Base-by-base conservation (phyloP, 2,888 invertebrate genomes). In the Lasioglossum vierecki region DNA sequence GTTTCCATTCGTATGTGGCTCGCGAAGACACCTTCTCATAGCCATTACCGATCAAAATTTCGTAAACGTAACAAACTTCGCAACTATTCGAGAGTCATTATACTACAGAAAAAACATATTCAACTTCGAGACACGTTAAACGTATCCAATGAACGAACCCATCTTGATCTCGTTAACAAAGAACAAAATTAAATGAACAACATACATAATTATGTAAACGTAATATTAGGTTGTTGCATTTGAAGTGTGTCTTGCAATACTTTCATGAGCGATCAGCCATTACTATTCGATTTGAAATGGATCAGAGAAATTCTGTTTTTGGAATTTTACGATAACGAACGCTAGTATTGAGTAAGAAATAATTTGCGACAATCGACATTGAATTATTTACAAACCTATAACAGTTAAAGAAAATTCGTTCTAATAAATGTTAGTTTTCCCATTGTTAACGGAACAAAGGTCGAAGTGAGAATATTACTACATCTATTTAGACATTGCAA, bases 1-100 rank as follows among this genome's bases (percentile, higher is more conserved):
- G 11, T 39, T 44, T 72, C 41, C 41, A 68, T 73, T 49, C 15
- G 39, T 79, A 79, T 68, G 84, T 79, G 79, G 76, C 72, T 41
- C 41, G 49, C 74, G 53, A 84, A 41, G 57, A 6, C 22, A 60
- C 15, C 63, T 35, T 26, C 4, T 26, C 68, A 4, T 77, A 82
- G 73, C n/a, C 30, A 9, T 57, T 77, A 39, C 60, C 41, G 53
- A 83, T 53, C 30, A 70, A 83, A 83, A 60, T 22, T 41, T 39
- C 13, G 30, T 30, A 44, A 77, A 82, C 68, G 13, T 57, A 83
- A 82, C 76, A 44, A 68, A 41, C 53, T 53, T 44, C 41, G 39
- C 6, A 83, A 74, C 53, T 66, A 72, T 9, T 49, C 26, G 53
- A 39, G 53, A 39, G 39, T 39, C 26, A 68, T 22, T 22, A 49